phyloP scores from a whole-genome alignment of 1,140 invertebrate species.

The Aradophagus sp. region DNA sequence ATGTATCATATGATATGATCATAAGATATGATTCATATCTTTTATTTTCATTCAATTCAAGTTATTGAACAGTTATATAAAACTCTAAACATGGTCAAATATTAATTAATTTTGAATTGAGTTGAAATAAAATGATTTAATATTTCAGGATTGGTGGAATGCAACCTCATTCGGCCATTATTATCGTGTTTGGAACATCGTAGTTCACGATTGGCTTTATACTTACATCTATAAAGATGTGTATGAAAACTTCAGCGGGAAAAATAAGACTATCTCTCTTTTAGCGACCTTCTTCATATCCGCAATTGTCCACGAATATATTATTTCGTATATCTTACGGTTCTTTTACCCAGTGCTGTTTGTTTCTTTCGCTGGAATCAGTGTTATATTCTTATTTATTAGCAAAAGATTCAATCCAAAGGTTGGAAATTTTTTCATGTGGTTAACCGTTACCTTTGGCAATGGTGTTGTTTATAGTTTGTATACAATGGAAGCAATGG shows the following conservation, averaged over 20 bases:
- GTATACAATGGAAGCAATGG: conserved; percentile 91
- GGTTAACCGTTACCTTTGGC: conserved; percentile 85
- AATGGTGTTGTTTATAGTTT: conserved; percentile 84
- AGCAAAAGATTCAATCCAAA: conserved; percentile 74
- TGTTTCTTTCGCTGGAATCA: conserved; percentile 80
- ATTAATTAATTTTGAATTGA: too few species aligned
- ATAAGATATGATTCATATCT: too few species aligned
- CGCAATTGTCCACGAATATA: conserved; percentile 89
- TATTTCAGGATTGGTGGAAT: conserved; percentile 94
- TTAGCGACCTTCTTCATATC: conserved; percentile 79
- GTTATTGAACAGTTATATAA: too few species aligned
- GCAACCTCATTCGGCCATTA: conserved; percentile 85
- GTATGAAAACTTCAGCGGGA: conserved; percentile 76
- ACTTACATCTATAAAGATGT: conserved; percentile 93
- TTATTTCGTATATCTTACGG: conserved; percentile 84
- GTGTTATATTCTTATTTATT: conserved; percentile 77
- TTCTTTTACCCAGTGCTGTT: conserved; percentile 93
- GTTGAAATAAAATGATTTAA: too few species aligned
- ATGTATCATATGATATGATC: too few species aligned
- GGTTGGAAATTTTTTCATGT: conserved; percentile 87
- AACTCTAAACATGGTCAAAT: too few species aligned
- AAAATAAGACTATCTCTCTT: conserved; percentile 75
- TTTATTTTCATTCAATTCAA: too few species aligned
- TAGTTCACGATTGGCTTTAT: conserved; percentile 96
- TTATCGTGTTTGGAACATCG: conserved; percentile 94